A percentile compares a stretch with the other conserved stretches of the same genome.
Evolutionary conservation across 2,888 invertebrate species (phyloP).

Genomic region (Mythimna lalbum): DNA sequence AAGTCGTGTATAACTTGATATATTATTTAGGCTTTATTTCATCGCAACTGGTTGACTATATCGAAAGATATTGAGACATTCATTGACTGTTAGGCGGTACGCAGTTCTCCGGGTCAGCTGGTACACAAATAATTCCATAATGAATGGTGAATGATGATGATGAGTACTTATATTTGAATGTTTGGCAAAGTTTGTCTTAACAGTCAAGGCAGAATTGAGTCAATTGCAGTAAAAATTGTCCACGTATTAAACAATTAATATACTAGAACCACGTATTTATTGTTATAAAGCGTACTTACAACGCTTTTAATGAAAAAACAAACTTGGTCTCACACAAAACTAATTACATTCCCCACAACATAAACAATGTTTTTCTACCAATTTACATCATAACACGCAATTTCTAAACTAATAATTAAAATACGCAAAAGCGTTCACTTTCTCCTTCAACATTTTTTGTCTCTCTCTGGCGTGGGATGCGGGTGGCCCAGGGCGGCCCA

Average conservation of each 20-base stretch:
- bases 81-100: too few relatives aligned
- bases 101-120: too few relatives aligned
- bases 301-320: background rate
- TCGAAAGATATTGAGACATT: too few relatives aligned
- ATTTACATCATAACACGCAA: slow-evolving; percentile 53
- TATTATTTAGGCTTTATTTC: too few relatives aligned
- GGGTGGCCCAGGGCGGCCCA: slow-evolving; percentile 69
- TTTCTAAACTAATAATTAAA: slow-evolving; percentile 63
- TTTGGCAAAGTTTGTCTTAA: background rate
- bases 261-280: background rate
- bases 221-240: background rate
- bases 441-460: slow-evolving; percentile 47
- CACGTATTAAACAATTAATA: background rate
- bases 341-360: slow-evolving; percentile 9
- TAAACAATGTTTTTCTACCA: slow-evolving; percentile 34
- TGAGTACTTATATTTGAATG: background rate
- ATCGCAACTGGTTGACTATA: too few relatives aligned
- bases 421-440: slow-evolving; percentile 63
- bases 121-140: background rate
- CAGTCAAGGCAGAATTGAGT: too few relatives aligned
- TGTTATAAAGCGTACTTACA: background rate
- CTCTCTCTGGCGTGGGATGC: slow-evolving; percentile 62
- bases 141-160: background rate
- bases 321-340: slow-evolving; percentile 3
- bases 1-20: too few relatives aligned